Conservation (phyloP, 2,797 vertebrate species). For the Neoniphon sammara region DNA sequence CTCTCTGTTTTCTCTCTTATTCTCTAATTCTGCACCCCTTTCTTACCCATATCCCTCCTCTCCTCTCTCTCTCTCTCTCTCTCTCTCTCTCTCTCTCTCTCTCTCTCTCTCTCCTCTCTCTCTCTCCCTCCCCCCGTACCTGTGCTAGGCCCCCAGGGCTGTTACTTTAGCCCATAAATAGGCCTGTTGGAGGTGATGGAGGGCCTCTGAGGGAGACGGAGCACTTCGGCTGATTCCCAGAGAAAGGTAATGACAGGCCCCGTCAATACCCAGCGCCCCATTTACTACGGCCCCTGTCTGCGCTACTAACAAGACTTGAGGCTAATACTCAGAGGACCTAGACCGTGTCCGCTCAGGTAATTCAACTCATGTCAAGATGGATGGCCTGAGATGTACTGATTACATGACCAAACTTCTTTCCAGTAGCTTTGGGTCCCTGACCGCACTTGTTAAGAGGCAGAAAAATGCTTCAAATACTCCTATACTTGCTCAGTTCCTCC, state of each 20-base stretch:
- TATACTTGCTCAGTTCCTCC: conserved; percentile 13
- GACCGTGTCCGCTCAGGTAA: conserved; percentile 69
- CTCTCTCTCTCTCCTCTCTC: conserved; percentile 5
- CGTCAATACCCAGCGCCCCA: conserved; percentile 74
- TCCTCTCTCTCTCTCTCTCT: conserved; percentile 39
- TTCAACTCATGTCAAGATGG: conserved; percentile 70
- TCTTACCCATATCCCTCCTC: background rate
- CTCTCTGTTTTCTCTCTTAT: conserved; percentile 29
- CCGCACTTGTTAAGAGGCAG: conserved; percentile 50
- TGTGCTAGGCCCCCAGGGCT: conserved; percentile 29
- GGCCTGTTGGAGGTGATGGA: conserved; percentile 74
- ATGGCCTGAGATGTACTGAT: conserved; percentile 67
- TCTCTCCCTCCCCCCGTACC: background rate
- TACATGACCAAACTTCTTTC: conserved; percentile 58
- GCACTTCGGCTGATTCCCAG: conserved; percentile 75
- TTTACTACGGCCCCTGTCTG: conserved; percentile 67
- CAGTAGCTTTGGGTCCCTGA: conserved; percentile 32
- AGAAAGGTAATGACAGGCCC: conserved; percentile 80
- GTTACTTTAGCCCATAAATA: conserved; percentile 73
- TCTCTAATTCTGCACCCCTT: conserved; percentile 56
- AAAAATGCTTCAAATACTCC: conserved; percentile 36
- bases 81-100: conserved; percentile 25
- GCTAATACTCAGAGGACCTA: conserved; percentile 64
- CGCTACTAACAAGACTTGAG: conserved; percentile 74
- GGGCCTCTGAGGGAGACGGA: conserved; percentile 66